phyloP scores from a whole-genome alignment of 2,113 vertebrate genomes.

The Poeciliopsis retropinna region DNA sequence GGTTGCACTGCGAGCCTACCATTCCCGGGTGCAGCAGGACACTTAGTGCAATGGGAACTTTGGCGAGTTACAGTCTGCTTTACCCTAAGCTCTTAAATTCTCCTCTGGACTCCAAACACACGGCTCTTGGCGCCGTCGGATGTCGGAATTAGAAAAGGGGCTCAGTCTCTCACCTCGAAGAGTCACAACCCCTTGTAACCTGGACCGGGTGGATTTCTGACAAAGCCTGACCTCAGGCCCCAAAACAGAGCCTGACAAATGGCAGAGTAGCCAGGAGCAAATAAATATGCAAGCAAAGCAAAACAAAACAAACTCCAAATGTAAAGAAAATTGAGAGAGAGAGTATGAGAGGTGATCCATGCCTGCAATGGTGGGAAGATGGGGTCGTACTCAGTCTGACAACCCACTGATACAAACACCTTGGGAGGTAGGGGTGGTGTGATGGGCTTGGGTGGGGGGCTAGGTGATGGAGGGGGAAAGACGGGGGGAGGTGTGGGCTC shows the following conservation, averaged over 20 bases:
- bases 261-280: not conserved
- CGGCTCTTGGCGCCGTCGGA: constrained; percentile 50
- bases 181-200: constrained; percentile 45
- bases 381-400: constrained; percentile 88
- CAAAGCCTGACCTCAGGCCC: constrained; percentile 39
- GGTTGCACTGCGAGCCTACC: constrained; percentile 46
- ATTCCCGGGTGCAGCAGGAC: constrained; percentile 60
- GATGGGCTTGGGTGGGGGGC: constrained; percentile 66
- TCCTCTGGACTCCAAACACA: constrained; percentile 42
- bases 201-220: constrained; percentile 50
- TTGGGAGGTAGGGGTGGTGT: constrained; percentile 66
- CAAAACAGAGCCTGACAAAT: constrained; percentile 18
- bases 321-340: constrained; percentile 2
- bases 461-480: constrained; percentile 55
- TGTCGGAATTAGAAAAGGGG: constrained; percentile 61
- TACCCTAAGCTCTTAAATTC: constrained; percentile 60
- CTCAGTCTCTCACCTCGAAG: constrained; percentile 43
- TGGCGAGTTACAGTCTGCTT: constrained; percentile 24
- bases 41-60: constrained; percentile 49
- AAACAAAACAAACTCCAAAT: constrained; percentile 13
- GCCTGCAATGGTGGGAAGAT: constrained; percentile 85
- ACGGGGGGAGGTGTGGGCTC: constrained; percentile 60
- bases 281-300: not conserved
- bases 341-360: constrained; percentile 62
- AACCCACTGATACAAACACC: constrained; percentile 85